Evolutionary conservation across 2,888 invertebrate genomes (phyloP), one percentile per base, ranked within the genome.

Genomic region (Nemotelus nigrinus): DNA sequence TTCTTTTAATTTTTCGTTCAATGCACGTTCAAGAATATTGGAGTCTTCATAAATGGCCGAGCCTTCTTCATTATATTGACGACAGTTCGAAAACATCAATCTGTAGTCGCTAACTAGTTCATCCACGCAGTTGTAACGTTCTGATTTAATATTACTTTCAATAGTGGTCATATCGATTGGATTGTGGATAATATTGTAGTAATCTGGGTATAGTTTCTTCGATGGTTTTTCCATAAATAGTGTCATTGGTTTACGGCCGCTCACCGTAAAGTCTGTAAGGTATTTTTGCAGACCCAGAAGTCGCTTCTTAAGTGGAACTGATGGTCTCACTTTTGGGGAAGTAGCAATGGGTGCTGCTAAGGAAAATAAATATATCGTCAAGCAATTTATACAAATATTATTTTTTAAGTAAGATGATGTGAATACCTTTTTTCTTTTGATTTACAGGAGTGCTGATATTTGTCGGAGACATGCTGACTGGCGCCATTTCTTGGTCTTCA

Each of bases 191-290:
- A 98, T 93, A 86, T 95, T 94, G 86, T 98, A 98, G 86, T 98
- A 98, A 85, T 97, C 97, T 0, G 98, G 96, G 85, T 98, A 98
- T 50, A 96, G 88, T 84, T 97, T 96, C 85, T 95, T 94, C 47
- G 96, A 96, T 0, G 99, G 99, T 84, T 98, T 96, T 86, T 97
- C 96, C 95, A 98, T 95, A 85, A 99, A 99, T 82, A 96, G 91
- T 77, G 96, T 88, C 89, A 97, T 95, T 0, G 97, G 94, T 82
- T 94, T 93, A 10, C 98, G 90, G 0, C 95, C 96, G 82, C 93
- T 94, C 41, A 92, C 90, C 76, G 90, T 88, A 84, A 90, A 92
- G 85, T 93, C 93, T 80, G 92, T 89, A 48, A 93, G 88, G 82
- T 90, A 91, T 84, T 92, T 96, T 82, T 96, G 96, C 75, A 99